These are phyloP conservation scores for Acanthacorydalis orientalis DNA, from an alignment of 2,888 invertebrate species.

Conservation along the genomic window DNA sequence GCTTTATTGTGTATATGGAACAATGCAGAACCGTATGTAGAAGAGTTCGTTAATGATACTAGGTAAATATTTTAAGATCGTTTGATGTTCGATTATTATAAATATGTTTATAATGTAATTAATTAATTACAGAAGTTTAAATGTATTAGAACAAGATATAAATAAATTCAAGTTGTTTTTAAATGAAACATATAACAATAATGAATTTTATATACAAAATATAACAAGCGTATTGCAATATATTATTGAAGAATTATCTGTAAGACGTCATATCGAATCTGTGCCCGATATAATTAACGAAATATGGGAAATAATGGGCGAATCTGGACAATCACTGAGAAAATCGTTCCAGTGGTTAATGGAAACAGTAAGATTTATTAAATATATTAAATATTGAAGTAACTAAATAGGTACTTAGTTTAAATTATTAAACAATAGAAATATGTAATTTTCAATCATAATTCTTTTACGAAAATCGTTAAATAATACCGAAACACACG, in stretches of 20 bases:
- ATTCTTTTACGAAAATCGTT: too few relatives aligned
- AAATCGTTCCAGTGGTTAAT: conserved; percentile 59
- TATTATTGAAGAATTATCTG: conserved; percentile 60
- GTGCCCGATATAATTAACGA: conserved; percentile 66
- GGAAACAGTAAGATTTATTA: conserved; percentile 33
- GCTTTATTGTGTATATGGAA: conserved; percentile 55
- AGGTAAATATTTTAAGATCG: conserved; percentile 24
- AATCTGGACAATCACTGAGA: conserved; percentile 62
- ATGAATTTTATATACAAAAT: conserved; percentile 72
- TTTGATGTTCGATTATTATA: background rate
- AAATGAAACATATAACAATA: conserved; percentile 60
- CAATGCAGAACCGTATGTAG: conserved; percentile 53
- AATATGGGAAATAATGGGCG: conserved; percentile 74
- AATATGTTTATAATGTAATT: background rate
- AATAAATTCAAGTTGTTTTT: conserved; percentile 50
- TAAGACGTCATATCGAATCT: conserved; percentile 59
- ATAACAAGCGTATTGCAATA: conserved; percentile 51
- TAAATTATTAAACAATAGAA: too few relatives aligned
- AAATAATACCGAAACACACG: too few relatives aligned
- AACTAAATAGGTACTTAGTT: too few relatives aligned
- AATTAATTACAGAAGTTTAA: conserved; percentile 34
- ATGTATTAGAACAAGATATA: conserved; percentile 54
- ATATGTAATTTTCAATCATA: too few relatives aligned
- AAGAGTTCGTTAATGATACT: conserved; percentile 55
- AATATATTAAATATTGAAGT: background rate